Conservation (phyloP, 1,140 invertebrate genomes). For the Cydia pomonella region DNA sequence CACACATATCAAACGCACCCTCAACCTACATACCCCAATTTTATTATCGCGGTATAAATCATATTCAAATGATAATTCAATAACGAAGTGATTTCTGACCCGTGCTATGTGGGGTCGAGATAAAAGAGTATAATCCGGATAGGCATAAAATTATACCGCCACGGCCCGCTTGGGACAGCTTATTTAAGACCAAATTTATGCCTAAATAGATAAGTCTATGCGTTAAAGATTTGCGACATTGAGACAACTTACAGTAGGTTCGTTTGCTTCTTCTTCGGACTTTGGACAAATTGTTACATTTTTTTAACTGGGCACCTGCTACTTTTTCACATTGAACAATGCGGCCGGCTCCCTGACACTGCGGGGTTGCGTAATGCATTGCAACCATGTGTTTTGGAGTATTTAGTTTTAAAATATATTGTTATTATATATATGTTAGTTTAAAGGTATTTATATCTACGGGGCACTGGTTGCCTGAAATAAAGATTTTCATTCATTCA, state of each 20-base stretch:
- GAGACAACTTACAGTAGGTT: constrained; percentile 1
- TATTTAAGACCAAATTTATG: constrained; percentile 72
- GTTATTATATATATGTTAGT: too few relatives aligned
- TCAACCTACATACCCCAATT: constrained; percentile 62
- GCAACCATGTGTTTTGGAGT: too few relatives aligned
- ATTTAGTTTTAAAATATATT: too few relatives aligned
- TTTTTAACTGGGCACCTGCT: background rate
- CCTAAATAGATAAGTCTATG: constrained; percentile 56
- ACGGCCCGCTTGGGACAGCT: constrained; percentile 58
- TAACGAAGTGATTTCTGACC: constrained; percentile 67
- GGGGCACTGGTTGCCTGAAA: too few relatives aligned
- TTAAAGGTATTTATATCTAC: too few relatives aligned
- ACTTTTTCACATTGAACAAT: too few relatives aligned
- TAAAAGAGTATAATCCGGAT: constrained; percentile 73
- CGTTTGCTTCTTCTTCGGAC: background rate
- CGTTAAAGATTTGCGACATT: constrained; percentile 43
- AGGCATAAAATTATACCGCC: constrained; percentile 72
- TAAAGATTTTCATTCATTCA: too few relatives aligned
- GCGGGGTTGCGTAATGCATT: too few relatives aligned
- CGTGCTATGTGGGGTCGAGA: constrained; percentile 56
- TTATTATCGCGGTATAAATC: constrained; percentile 65
- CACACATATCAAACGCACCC: constrained; percentile 62
- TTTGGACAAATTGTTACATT: background rate
- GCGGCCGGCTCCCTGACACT: too few relatives aligned
- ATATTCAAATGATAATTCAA: constrained; percentile 79